phyloP scores from a whole-genome alignment of 2,797 vertebrate species.

The Furcifer pardalis region DNA sequence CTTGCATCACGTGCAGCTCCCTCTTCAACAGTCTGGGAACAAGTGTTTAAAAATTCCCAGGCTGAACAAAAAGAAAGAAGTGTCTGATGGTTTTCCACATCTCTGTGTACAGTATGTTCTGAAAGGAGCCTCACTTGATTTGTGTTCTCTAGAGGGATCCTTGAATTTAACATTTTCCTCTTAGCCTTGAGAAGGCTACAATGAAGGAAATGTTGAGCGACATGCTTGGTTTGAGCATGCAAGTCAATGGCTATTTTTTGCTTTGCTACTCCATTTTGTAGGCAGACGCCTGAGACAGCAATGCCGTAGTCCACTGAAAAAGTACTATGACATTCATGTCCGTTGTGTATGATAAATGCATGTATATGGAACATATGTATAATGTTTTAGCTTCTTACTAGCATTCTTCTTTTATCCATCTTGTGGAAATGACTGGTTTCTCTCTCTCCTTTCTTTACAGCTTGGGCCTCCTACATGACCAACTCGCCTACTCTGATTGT shows the following conservation, averaged over 20 bases:
- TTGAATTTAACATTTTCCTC: slow-evolving; percentile 26
- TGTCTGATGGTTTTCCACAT: background rate
- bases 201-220: slow-evolving; percentile 2
- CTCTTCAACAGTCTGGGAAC: background rate
- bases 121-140: background rate
- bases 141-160: background rate
- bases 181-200: slow-evolving; percentile 33
- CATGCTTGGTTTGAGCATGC: background rate
- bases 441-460: slow-evolving; percentile 67
- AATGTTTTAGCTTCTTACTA: accelerated
- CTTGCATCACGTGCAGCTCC: background rate
- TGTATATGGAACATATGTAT: accelerated
- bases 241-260: background rate
- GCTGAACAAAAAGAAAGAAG: background rate
- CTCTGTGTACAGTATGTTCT: background rate
- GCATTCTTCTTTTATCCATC: accelerated
- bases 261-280: background rate
- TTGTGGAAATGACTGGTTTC: background rate
- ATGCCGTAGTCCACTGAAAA: accelerated
- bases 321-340: background rate
- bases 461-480: slow-evolving; percentile 97
- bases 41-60: background rate
- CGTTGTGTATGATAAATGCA: accelerated
- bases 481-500: slow-evolving; percentile 95
- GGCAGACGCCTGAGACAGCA: background rate